Conservation (phyloP, 2,113 vertebrate genomes). For the Coptodon bakossiorum region DNA sequence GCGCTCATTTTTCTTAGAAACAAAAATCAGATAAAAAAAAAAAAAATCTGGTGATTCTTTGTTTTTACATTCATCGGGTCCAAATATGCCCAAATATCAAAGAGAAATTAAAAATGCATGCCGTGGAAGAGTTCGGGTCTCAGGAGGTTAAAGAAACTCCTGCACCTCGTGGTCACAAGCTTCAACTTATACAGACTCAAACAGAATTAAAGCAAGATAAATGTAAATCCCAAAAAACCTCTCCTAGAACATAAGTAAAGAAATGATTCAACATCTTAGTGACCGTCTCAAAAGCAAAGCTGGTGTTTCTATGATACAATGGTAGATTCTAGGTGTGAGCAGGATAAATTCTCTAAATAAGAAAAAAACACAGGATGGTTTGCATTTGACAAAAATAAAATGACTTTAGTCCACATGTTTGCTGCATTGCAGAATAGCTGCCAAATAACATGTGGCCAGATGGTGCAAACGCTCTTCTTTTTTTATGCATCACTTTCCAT, state of each 20-base stretch:
- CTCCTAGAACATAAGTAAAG: background rate
- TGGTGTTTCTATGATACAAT: background rate
- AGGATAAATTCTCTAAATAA: background rate
- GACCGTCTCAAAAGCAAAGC: background rate
- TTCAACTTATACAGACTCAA: background rate
- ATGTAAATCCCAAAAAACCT: background rate
- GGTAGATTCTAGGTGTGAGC: background rate
- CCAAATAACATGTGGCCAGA: conserved; percentile 28
- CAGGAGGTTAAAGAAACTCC: background rate
- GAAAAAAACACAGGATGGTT: conserved; percentile 9
- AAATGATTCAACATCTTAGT: background rate
- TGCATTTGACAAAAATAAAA: conserved; percentile 4
- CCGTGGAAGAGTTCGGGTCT: background rate
- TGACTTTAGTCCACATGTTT: conserved; percentile 7
- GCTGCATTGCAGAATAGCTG: background rate
- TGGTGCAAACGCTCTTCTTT: conserved; percentile 14
- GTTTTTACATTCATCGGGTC: background rate
- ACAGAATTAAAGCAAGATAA: background rate
- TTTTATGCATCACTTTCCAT: conserved; percentile 3
- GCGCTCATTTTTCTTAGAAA: background rate
- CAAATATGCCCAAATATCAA: background rate
- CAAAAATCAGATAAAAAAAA: background rate
- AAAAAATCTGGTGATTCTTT: background rate
- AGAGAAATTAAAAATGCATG: background rate
- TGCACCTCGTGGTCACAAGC: background rate